phyloP scores from a whole-genome alignment of 2,113 vertebrate species.

The Brachyhypopomus gauderio region DNA sequence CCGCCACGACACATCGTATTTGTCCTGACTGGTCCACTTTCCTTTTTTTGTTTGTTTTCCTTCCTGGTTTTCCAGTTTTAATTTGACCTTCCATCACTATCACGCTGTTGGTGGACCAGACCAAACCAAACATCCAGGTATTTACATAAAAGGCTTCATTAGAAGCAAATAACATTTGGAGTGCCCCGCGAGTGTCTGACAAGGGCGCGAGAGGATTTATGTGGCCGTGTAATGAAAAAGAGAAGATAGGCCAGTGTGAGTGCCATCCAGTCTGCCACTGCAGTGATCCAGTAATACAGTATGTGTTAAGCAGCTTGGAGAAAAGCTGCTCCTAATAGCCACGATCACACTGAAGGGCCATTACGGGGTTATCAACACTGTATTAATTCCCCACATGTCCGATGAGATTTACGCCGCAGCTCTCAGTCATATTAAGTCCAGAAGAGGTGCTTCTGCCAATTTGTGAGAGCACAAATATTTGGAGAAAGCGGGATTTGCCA shows the following conservation, averaged over 20 bases:
- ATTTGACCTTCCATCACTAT: constrained; percentile 37
- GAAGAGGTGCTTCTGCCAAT: constrained; percentile 24
- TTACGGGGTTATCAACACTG: constrained; percentile 50
- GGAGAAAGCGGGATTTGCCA: constrained; percentile 23
- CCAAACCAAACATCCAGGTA: constrained; percentile 38
- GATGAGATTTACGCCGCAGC: constrained; percentile 34
- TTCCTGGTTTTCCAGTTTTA: not conserved
- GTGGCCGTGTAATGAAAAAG: constrained; percentile 56
- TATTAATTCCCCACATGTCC: constrained; percentile 52
- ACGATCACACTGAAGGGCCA: constrained; percentile 53
- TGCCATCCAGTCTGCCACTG: constrained; percentile 49
- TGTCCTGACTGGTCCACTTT: constrained; percentile 17
- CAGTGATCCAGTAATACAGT: constrained; percentile 54
- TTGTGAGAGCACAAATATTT: constrained; percentile 11
- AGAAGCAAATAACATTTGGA: constrained; percentile 53
- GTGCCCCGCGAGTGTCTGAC: constrained; percentile 48
- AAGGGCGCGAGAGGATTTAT: constrained; percentile 52
- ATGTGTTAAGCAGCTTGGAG: constrained; percentile 41
- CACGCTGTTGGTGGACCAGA: constrained; percentile 3
- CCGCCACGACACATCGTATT: constrained; percentile 3
- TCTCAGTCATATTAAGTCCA: constrained; percentile 25
- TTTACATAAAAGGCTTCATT: constrained; percentile 52
- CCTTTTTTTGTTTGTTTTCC: constrained; percentile 11
- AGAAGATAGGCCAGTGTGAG: constrained; percentile 47
- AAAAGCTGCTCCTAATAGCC: constrained; percentile 53